Conservation (phyloP, 1,140 invertebrate genomes). For the Trichonephila clavipes region DNA sequence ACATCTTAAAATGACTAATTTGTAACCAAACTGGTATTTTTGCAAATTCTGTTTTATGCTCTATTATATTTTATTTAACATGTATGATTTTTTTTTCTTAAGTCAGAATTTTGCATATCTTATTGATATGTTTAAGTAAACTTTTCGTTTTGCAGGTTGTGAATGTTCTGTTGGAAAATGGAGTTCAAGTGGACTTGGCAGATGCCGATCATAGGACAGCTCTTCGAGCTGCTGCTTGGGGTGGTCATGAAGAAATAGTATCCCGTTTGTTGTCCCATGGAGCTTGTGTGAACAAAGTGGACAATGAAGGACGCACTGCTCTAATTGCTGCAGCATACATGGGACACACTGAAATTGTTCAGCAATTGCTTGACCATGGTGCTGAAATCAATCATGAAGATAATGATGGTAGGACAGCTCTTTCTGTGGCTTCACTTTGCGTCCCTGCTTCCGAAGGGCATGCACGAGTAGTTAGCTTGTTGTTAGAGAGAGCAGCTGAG, state of each 20-base stretch:
- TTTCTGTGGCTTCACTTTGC: conserved; percentile 94
- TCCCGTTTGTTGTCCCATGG: conserved; percentile 90
- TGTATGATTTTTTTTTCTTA: too few relatives aligned
- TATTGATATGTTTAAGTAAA: too few relatives aligned
- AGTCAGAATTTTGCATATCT: too few relatives aligned
- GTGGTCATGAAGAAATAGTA: conserved; percentile 95
- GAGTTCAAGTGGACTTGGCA: conserved; percentile 90
- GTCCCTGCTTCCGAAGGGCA: conserved; percentile 89
- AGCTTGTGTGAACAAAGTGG: conserved; percentile 92
- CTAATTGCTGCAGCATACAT: conserved; percentile 84
- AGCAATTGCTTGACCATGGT: conserved; percentile 80
- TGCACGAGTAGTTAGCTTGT: conserved; percentile 85
- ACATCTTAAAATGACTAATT: too few relatives aligned
- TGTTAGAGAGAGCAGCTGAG: conserved; percentile 91
- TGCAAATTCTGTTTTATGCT: too few relatives aligned
- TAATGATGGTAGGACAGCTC: conserved; percentile 85
- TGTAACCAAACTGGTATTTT: too few relatives aligned
- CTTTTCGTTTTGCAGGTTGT: conserved; percentile 81
- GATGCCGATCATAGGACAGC: conserved; percentile 94
- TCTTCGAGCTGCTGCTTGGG: conserved; percentile 94
- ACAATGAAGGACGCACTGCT: conserved; percentile 90
- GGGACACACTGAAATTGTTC: conserved; percentile 83
- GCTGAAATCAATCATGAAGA: conserved; percentile 80
- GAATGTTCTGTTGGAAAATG: conserved; percentile 87
- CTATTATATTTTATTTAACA: too few relatives aligned